Evolutionary conservation across 1,140 invertebrate species (phyloP).

Genomic region (Littorina saxatilis): DNA sequence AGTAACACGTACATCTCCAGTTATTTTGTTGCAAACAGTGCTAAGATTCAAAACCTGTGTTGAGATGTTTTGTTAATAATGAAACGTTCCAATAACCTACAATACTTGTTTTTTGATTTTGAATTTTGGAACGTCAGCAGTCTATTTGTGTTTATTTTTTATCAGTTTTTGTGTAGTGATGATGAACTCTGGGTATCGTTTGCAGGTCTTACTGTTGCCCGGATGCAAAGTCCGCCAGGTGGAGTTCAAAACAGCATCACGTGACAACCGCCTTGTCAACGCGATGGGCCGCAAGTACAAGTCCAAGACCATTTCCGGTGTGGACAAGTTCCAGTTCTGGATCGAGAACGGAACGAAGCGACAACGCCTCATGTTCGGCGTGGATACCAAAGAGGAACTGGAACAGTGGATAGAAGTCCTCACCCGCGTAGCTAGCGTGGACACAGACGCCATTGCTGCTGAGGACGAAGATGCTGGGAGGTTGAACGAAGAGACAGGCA

Average conservation of each 20-base stretch:
- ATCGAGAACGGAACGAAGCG: conserved; percentile 53
- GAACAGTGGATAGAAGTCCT: conserved; percentile 56
- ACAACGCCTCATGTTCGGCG: conserved; percentile 58
- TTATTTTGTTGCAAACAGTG: too few species aligned
- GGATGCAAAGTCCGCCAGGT: conserved; percentile 61
- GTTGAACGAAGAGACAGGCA: neutral
- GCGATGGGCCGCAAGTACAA: conserved; percentile 30
- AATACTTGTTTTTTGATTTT: too few species aligned
- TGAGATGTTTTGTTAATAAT: too few species aligned
- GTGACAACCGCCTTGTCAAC: conserved; percentile 35
- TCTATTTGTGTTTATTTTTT: neutral
- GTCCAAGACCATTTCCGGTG: conserved; percentile 57
- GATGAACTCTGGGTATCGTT: too few species aligned
- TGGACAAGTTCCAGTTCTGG: conserved; percentile 62
- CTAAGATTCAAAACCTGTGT: too few species aligned
- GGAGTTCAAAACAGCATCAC: conserved; percentile 57
- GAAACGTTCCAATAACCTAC: too few species aligned
- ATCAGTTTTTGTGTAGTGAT: too few species aligned
- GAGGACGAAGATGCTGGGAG: neutral
- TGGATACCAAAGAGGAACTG: conserved; percentile 54
- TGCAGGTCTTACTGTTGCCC: conserved; percentile 51
- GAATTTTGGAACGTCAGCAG: too few species aligned
- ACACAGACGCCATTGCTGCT: conserved; percentile 37
- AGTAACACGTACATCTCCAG: too few species aligned
- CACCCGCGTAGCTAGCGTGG: conserved; percentile 54